Base-by-base conservation (phyloP, 2,888 invertebrate species). In the Stegana nigrithorax region DNA sequence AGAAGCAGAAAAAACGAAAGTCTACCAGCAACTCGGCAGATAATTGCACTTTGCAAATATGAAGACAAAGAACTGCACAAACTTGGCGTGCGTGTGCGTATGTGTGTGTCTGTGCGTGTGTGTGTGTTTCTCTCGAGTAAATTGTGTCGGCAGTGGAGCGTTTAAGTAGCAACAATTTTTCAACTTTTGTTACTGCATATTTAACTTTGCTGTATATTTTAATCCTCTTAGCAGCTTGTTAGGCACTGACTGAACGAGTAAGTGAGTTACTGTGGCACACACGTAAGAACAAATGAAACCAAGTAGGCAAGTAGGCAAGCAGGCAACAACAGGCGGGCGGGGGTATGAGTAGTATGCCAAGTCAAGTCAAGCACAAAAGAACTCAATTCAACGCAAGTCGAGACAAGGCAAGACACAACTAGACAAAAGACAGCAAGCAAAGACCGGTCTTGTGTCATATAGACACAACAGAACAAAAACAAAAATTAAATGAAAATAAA, bases 181-280 rank as follows among this genome's bases (percentile, higher is more conserved):
- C 51, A n/a, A n/a, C n/a, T n/a, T n/a, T n/a, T n/a, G n/a, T n/a
- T n/a, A n/a, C n/a, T n/a, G n/a, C n/a, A n/a, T n/a, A n/a, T n/a
- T n/a, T n/a, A n/a, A n/a, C n/a, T n/a, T n/a, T n/a, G n/a, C n/a
- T n/a, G n/a, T 29, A 14, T 14, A 29, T 51, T 51, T 29, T 51
- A 51, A 51, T 26, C 51, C 29, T 51, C 17, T 51, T 51, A 51
- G 29, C 51, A 29, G 51, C 17, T 27, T 14, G 17, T 51, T 29
- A 51, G 51, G 10, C 51, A 14, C 14, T 44, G 7, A 44, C 21
- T 6, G 44, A n/a, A 17, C 19, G 44, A 7, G 10, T 17, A 19
- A 17, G 10, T 44, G 19, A 44, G 44, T 44, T 44, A 21, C 19
- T 44, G 17, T 44, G 14, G 10, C 17, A 10, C 44, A 44, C 5